Base-by-base conservation (phyloP, 2,113 vertebrate species). In the Glaucidium brasilianum region DNA sequence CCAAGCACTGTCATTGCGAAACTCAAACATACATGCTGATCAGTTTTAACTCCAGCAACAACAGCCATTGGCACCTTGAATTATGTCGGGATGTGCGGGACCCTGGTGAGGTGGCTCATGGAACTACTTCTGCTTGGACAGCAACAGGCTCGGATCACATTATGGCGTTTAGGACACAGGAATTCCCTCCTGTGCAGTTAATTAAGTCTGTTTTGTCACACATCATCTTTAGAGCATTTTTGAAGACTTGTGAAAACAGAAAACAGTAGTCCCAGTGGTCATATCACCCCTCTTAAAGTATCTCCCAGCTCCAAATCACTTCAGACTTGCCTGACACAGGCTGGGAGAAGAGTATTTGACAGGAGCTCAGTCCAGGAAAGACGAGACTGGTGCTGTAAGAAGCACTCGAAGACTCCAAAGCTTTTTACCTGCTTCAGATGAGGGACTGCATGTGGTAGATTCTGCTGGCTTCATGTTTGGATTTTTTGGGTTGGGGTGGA, bases 81-180 rank as follows among this genome's bases (percentile, higher is more conserved):
- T 23, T 11, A 30, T 3, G 0, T 23, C 0, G 2, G 26, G 21
- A 26, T 0, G 0, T 11, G 58, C 35, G 49, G 20, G n/a, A 72
- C 17, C 10, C 34, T 20, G 6, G 34, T 4, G 60, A 62, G 22
- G 41, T 10, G 23, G 20, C 25, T 76, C 53, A 67, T 0, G 0
- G 69, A 66, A 32, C 32, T 43, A 9, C 35, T 49, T 39, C 45
- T 63, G 37, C 58, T 29, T 14, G n/a, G 17, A 78, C 22, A 67
- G 47, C 41, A 56, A 12, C 4, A 50, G 49, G 8, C 37, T 67
- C 63, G 41, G 50, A 15, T 20, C 23, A 9, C 17, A 16, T 39
- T 11, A 32, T 2, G 22, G 56, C 15, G 71, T 30, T 67, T 10
- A 13, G 7, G n/a, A 63, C 25, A 69, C 5, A 25, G 68, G 45